Conservation (phyloP, 2,797 vertebrate species). For the Furcifer pardalis region DNA sequence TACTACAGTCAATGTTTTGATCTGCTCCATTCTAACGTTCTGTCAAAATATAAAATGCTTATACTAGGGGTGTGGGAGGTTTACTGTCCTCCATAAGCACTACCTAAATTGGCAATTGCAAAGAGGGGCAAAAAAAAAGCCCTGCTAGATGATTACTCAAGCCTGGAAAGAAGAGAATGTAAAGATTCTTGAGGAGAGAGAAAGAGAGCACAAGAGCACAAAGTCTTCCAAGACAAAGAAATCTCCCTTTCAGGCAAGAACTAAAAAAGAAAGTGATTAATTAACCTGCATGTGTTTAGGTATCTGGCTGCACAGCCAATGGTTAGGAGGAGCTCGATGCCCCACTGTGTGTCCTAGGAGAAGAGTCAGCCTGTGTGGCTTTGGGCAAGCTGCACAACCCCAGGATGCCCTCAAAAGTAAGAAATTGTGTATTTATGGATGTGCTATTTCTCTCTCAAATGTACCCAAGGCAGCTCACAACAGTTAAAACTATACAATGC, state of each 20-base stretch:
- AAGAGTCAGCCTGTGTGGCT: too few relatives aligned
- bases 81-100: background rate
- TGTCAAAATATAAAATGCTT: conserved; percentile 27
- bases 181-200: background rate
- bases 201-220: background rate
- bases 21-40: conserved; percentile 4
- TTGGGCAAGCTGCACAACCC: too few relatives aligned
- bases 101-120: conserved; percentile 19
- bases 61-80: background rate
- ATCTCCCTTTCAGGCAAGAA: background rate
- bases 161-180: background rate
- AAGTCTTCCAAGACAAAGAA: background rate
- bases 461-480: too few relatives aligned
- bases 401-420: too few relatives aligned
- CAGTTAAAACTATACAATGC: too few relatives aligned
- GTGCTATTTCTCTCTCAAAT: too few relatives aligned
- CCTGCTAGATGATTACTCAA: background rate
- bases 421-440: too few relatives aligned
- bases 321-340: too few relatives aligned
- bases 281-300: too few relatives aligned
- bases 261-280: background rate
- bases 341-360: too few relatives aligned
- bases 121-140: background rate
- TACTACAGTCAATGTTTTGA: conserved; percentile 17
- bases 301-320: too few relatives aligned